Conservation (phyloP, 1,140 invertebrate genomes). For the Reticulitermes speratus region DNA sequence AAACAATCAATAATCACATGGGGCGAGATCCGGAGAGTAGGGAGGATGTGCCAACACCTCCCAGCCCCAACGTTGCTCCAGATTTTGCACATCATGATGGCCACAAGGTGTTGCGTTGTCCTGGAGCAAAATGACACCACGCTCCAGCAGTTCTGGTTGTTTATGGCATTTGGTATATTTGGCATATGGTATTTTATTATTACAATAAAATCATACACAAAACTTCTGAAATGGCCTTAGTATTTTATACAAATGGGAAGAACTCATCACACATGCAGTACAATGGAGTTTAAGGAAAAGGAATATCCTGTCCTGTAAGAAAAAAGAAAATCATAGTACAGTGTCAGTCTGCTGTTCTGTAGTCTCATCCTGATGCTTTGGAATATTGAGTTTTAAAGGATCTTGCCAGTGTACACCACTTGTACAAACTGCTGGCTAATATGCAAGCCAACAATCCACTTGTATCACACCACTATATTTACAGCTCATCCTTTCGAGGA, state of each 20-base stretch:
- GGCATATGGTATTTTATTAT: no score
- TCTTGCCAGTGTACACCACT: not conserved
- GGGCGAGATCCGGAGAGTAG: no score
- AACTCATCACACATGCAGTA: not conserved
- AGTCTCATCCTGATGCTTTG: not conserved
- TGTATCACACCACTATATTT: constrained; percentile 38
- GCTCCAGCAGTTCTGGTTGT: no score
- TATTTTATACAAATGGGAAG: not conserved
- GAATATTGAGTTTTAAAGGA: not conserved
- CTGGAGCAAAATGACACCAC: no score
- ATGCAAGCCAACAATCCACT: not conserved
- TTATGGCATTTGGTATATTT: no score
- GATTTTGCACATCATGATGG: no score
- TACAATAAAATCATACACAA: no score
- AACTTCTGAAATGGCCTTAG: no score
- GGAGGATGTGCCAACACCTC: no score
- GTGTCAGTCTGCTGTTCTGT: not conserved
- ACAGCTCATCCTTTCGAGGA: constrained; percentile 67
- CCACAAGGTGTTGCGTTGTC: no score
- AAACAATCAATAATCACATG: no score
- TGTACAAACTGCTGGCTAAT: not conserved
- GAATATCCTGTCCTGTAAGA: not conserved
- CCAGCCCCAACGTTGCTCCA: no score
- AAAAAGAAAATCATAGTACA: not conserved
- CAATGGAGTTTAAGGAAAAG: not conserved